Conservation (phyloP, 2,888 invertebrate genomes). For the Tachina fera region DNA sequence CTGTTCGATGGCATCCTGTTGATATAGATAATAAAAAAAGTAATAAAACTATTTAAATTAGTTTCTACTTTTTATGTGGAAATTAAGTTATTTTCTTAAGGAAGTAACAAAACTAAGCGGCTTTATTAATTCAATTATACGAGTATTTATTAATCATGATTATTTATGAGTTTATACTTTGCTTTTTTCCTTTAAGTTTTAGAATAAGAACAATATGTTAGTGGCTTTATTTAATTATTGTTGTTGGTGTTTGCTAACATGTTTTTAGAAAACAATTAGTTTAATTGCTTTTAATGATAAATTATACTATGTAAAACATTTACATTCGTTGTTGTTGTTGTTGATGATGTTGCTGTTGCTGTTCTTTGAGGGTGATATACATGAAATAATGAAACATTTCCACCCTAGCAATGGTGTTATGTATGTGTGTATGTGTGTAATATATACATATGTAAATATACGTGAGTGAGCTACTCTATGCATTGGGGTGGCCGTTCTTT, state of each 20-base stretch:
- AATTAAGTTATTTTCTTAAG: not conserved
- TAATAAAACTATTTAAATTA: not conserved
- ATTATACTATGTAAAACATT: slow-evolving; percentile 62
- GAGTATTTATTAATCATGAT: not conserved
- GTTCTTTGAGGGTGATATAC: not conserved
- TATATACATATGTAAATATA: not conserved
- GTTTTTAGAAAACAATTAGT: slow-evolving; percentile 74
- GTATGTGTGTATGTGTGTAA: not conserved
- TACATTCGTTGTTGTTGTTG: not conserved
- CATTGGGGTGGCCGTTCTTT: no score
- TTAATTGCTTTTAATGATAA: slow-evolving; percentile 75
- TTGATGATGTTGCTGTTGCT: not conserved
- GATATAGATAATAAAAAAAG: slow-evolving; percentile 3
- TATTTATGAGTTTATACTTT: slow-evolving; percentile 3
- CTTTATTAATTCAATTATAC: not conserved
- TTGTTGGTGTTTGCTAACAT: slow-evolving; percentile 53
- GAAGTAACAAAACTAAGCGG: not conserved
- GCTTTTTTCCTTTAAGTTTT: slow-evolving; percentile 11
- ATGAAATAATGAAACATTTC: slow-evolving; percentile 30
- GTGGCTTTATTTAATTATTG: not conserved
- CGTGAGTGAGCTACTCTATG: no score
- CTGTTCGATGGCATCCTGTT: slow-evolving; percentile 86
- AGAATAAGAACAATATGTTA: not conserved
- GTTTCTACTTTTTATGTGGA: not conserved
- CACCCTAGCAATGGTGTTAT: not conserved